Evolutionary conservation across 2,797 vertebrate genomes (phyloP), one percentile per base, ranked within the genome.

Genomic region (Sebastes cheni): DNA sequence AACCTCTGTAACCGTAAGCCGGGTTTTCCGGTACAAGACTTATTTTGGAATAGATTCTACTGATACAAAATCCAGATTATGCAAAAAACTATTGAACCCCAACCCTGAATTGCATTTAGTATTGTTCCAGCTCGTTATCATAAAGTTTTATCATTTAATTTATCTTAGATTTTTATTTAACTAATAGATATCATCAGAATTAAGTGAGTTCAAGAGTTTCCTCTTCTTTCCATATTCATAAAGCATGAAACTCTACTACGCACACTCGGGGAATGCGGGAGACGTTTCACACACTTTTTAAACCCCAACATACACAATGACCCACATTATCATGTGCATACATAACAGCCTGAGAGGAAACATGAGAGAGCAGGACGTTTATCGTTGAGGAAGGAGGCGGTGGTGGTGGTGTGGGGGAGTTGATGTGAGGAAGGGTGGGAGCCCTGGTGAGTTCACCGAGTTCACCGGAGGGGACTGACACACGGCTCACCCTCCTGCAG

Each of bases 341-440:
- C 77, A 77, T 82, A 88, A 89, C 75, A 88, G 83, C 67, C 82
- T 10, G 80, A 69, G 86, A 91, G 91, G 92, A 93, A 93, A 87
- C 88, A 79, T 76, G 82, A 87, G 88, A 64, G 81, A 80, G 88
- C 79, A 70, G 89, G 87, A 88, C 70, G n/a, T 86, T 79, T 85
- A 90, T 86, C 67, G 76, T 71, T 8, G 82, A 86, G 89, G 85
- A 91, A 86, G 79, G 73, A 69, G 80, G 62, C 34, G 11, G 52
- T 30, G 64, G 62, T 36, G 71, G 75, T 55, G 54, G 54, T 61
- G 22, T 59, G 25, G 52, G 42, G 42, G 46, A 30, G 52, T 50
- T 77, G 46, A 42, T 85, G 75, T 67, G 83, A 92, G 93, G 93
- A 91, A 92, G 92, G 89, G 91, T 86, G 91, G 91, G 88, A 91